Evolutionary conservation across 2,888 invertebrate genomes (phyloP), one percentile per base, ranked within the genome.

Genomic region (Drosophila siamana): DNA sequence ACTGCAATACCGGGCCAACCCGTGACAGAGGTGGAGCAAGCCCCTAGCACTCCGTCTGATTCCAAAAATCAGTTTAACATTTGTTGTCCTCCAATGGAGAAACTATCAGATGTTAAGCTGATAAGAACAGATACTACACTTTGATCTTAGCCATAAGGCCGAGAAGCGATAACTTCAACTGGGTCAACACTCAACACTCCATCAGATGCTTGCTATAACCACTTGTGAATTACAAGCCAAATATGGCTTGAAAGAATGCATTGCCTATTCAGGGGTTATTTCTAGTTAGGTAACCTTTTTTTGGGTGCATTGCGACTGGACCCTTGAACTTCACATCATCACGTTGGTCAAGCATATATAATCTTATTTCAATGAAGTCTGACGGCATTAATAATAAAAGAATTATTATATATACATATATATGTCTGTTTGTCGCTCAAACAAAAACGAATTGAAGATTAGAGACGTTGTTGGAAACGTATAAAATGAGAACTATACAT

Each of bases 41-140:
- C 43, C n/a, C 43, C 43, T 44, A 44, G 43, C 43, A 24, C 43
- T 44, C 43, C 43, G 24, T 44, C 43, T 44, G 24, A 44, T 24
- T 44, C 24, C 43, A 44, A 44, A 44, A 44, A 44, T 24, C 43
- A 44, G 43, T 44, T 44, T 44, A 44, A 44, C 43, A 44, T 24
- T 44, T 24, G 43, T 44, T 44, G 43, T 44, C n/a, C 43, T 44
- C 43, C 43, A 24, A 44, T 44, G 43, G 43, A 44, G 24, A 44
- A 44, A 44, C 43, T 44, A 44, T 44, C 43, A 44, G 43, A 44
- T 24, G 43, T 44, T 44, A 44, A 44, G 43, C 43, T 44, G 43
- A 44, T 44, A 44, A 44, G 43, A 44, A 44, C 43, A 44, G 43
- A 44, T 44, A 41, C 41, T 41, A 41, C 41, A 41, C 41, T 41